phyloP scores from a whole-genome alignment of 2,113 vertebrate genomes.

The Malaclemys terrapin region DNA sequence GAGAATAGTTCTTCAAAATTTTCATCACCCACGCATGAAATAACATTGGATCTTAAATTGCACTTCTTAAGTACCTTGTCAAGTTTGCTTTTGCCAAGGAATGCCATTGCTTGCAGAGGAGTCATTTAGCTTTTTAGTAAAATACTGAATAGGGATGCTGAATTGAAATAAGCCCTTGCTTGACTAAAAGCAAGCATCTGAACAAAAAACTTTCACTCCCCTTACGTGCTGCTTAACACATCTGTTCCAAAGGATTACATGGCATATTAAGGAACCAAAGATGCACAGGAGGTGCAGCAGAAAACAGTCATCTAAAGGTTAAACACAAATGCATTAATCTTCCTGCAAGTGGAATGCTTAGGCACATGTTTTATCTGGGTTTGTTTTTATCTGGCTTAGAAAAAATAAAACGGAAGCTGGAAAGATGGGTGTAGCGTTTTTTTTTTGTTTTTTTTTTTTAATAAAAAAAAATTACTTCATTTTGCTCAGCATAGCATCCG shows the following conservation, averaged over 20 bases:
- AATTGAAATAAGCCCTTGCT: background rate
- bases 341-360: background rate
- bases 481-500: background rate
- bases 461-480: background rate
- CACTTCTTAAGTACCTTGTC: background rate
- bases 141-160: background rate
- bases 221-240: fast-evolving
- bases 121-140: background rate
- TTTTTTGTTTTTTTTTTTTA: background rate
- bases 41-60: background rate
- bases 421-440: background rate
- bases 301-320: background rate
- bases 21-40: background rate
- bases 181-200: background rate
- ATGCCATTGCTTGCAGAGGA: no score
- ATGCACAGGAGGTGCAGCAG: background rate
- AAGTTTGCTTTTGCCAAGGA: background rate
- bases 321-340: background rate
- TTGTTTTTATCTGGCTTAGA: background rate
- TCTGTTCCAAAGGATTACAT: background rate
- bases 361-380: background rate
- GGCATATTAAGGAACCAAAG: background rate
- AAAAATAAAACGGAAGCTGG: background rate
- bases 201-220: background rate
- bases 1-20: background rate